Evolutionary conservation across 2,113 vertebrate species (phyloP).

Genomic region (Mohoua ochrocephala): DNA sequence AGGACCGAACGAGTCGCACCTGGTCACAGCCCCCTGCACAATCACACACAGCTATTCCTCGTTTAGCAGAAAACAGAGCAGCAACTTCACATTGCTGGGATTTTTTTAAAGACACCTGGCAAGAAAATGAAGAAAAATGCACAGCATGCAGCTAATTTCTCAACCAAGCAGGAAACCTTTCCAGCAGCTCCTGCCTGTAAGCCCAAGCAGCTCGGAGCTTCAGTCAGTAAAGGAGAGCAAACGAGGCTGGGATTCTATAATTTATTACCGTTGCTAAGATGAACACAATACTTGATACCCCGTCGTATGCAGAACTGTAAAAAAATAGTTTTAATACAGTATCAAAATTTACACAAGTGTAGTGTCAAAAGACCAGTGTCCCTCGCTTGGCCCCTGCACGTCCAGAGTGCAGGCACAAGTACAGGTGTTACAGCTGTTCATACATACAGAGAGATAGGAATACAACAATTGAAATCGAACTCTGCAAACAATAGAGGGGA

Average conservation of each 20-base stretch:
- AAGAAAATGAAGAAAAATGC: not conserved
- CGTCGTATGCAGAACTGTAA: conserved; percentile 79
- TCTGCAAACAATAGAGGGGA: conserved; percentile 33
- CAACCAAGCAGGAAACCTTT: not conserved
- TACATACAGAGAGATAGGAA: conserved; percentile 68
- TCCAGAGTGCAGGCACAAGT: conserved; percentile 61
- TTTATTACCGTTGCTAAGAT: conserved; percentile 80
- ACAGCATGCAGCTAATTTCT: not conserved
- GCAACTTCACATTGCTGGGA: not conserved
- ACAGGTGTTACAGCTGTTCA: conserved; percentile 51
- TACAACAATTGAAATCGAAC: conserved; percentile 72
- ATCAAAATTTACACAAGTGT: conserved; percentile 83
- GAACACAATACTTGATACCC: conserved; percentile 78
- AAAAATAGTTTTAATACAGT: conserved; percentile 87
- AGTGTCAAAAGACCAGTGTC: conserved; percentile 75
- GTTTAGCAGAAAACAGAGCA: not conserved
- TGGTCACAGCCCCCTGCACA: not conserved
- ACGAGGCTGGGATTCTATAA: conserved; percentile 71
- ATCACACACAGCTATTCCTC: not conserved
- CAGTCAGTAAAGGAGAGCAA: conserved; percentile 9
- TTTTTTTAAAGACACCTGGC: not conserved
- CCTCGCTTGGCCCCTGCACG: conserved; percentile 63
- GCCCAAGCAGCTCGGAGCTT: not conserved
- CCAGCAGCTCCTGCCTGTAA: not conserved
- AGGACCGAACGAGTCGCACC: rapidly evolving